These are phyloP conservation scores for Drosophila algonquin DNA, from an alignment of 2,888 invertebrate genomes.

Conservation along the genomic window DNA sequence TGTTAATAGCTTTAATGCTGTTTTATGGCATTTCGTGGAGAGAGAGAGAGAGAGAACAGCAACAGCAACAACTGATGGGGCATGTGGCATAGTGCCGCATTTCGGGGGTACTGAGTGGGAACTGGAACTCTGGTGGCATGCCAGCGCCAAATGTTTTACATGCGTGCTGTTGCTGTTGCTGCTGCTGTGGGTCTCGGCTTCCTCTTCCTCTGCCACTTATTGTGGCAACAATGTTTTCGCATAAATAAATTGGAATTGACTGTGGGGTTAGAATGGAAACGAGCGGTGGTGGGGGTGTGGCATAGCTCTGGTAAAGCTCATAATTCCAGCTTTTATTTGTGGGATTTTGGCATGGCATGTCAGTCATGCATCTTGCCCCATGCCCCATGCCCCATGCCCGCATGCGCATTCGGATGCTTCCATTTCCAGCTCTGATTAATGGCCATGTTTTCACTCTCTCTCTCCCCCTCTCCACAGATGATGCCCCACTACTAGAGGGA, in stretches of 20 bases:
- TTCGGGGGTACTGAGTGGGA: conserved; percentile 4
- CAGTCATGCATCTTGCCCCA: conserved; percentile 58
- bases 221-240: conserved; percentile 76
- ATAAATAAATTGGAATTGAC: conserved; percentile 75
- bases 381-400: conserved; percentile 20
- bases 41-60: conserved; percentile 38
- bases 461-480: conserved; percentile 54
- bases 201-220: conserved; percentile 46
- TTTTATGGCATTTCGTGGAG: conserved; percentile 76
- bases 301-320: conserved; percentile 62
- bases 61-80: conserved; percentile 37
- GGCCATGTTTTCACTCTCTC: conserved; percentile 44
- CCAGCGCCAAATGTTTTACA: conserved; percentile 76
- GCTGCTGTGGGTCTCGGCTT: conserved; percentile 2
- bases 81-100: neutral
- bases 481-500: conserved; percentile 41
- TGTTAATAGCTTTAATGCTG: conserved; percentile 78
- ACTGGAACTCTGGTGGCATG: conserved; percentile 62
- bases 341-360: conserved; percentile 77
- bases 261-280: conserved; percentile 9
- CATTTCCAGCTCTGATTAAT: conserved; percentile 72
- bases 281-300: neutral
- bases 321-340: conserved; percentile 80
- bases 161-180: conserved; percentile 59
- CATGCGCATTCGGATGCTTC: conserved; percentile 57